phyloP scores from a whole-genome alignment of 2,797 vertebrate species.

The Aeoliscus strigatus region DNA sequence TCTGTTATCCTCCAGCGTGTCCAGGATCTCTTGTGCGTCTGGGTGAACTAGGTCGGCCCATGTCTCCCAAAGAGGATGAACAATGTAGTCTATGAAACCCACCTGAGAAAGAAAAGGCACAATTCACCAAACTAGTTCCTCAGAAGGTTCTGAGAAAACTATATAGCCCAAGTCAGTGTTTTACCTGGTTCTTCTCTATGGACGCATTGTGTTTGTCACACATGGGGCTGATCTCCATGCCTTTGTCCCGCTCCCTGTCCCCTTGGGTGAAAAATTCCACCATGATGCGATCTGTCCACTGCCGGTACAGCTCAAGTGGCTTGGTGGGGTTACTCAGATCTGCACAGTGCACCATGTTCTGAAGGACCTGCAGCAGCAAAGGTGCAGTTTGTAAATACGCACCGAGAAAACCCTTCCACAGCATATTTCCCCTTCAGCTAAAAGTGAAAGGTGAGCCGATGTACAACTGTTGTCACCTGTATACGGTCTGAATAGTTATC shows the following conservation, averaged over 20 bases:
- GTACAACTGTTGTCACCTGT: slow-evolving; percentile 70
- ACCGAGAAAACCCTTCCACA: background rate
- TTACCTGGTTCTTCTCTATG: slow-evolving; percentile 90
- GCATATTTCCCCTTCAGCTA: no score
- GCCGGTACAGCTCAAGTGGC: slow-evolving; percentile 84
- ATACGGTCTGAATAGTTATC: slow-evolving; percentile 93
- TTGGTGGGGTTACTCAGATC: slow-evolving; percentile 94
- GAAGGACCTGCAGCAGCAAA: slow-evolving; percentile 77
- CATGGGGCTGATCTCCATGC: slow-evolving; percentile 95
- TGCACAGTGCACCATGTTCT: slow-evolving; percentile 92
- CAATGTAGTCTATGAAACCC: slow-evolving; percentile 93
- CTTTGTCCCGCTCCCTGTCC: slow-evolving; percentile 83
- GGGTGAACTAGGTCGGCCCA: slow-evolving; percentile 93
- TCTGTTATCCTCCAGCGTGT: slow-evolving; percentile 90
- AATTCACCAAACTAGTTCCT: background rate
- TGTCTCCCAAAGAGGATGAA: slow-evolving; percentile 91
- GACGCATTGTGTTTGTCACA: slow-evolving; percentile 91
- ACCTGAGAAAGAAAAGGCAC: slow-evolving; percentile 66
- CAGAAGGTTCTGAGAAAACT: background rate
- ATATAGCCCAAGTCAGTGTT: background rate
- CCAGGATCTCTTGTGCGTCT: slow-evolving; percentile 88
- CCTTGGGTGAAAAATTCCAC: slow-evolving; percentile 90
- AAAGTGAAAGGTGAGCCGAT: background rate
- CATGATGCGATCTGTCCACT: slow-evolving; percentile 91
- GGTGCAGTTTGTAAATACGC: background rate